These are phyloP conservation scores for Varecia variegata DNA, from an alignment of 2,797 vertebrate genomes.

Conservation along the genomic window DNA sequence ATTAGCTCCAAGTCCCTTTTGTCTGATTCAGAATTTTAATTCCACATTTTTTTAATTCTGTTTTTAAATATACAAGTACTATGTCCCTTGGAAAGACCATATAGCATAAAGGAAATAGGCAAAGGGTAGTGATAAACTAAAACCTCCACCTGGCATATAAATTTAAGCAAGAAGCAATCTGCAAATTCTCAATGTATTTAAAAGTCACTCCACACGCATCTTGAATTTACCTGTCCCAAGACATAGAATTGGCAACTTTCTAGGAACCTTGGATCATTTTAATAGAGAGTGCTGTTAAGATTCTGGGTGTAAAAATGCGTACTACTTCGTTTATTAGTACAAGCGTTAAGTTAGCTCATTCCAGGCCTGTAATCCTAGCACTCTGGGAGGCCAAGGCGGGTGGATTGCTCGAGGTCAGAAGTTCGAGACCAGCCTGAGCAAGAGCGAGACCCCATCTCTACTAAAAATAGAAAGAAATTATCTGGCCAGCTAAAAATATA, in stretches of 20 bases:
- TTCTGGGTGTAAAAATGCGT: background rate
- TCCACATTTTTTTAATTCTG: background rate
- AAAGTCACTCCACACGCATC: background rate
- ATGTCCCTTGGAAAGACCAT: background rate
- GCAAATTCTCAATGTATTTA: background rate
- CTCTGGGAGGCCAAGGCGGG: too few species aligned
- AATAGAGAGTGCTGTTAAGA: background rate
- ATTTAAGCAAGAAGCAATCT: background rate
- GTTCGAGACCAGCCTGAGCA: too few species aligned
- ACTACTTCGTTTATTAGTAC: background rate
- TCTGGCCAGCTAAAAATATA: too few species aligned
- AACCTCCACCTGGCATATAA: background rate
- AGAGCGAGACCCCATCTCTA: too few species aligned
- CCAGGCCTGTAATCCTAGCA: too few species aligned
- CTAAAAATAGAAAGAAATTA: too few species aligned
- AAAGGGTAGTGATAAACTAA: background rate
- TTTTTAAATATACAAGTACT: background rate
- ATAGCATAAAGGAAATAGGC: background rate
- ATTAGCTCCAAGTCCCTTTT: background rate
- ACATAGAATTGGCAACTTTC: background rate
- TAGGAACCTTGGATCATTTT: background rate
- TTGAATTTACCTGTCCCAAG: background rate
- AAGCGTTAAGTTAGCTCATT: background rate
- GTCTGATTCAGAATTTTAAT: conserved; percentile 5
- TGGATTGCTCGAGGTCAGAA: too few species aligned